Percentiles rank a stretch among this genome's conserved stretches.
These are phyloP conservation scores for Syrrhaptes paradoxus DNA, from an alignment of 2,113 vertebrate species.

Conservation along the genomic window DNA sequence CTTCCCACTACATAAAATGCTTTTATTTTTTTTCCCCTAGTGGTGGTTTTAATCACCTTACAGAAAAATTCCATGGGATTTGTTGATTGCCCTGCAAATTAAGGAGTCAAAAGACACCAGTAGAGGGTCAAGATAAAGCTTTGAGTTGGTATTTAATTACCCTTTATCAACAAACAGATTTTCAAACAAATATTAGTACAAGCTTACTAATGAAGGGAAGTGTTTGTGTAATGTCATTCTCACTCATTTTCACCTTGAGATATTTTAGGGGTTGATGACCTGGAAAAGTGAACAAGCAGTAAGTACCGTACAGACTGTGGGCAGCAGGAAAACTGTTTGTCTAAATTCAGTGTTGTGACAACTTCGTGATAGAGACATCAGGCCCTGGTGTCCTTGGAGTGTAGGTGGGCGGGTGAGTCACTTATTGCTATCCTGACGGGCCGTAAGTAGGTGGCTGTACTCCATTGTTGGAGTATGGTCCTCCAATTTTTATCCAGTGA, in stretches of 20 bases:
- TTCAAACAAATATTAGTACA: conserved; percentile 34
- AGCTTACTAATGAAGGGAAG: conserved; percentile 12
- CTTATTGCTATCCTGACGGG: conserved; percentile 22
- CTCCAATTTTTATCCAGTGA: conserved; percentile 42
- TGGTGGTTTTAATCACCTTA: not conserved
- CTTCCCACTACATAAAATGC: not conserved
- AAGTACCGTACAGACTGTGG: conserved; percentile 12
- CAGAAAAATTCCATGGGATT: not conserved
- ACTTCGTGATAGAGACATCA: not conserved
- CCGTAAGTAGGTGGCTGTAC: conserved; percentile 49
- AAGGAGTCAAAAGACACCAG: not conserved
- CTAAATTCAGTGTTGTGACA: conserved; percentile 48
- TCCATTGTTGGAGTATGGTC: not conserved
- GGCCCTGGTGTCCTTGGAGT: conserved; percentile 8
- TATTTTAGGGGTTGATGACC: conserved; percentile 41
- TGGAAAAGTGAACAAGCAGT: conserved; percentile 28
- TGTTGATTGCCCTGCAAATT: not conserved
- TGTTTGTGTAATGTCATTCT: not conserved
- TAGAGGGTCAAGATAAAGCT: not conserved
- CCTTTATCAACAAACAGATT: conserved; percentile 33
- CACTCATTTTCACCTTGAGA: conserved; percentile 48
- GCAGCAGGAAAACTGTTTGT: conserved; percentile 44
- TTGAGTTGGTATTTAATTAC: conserved; percentile 22
- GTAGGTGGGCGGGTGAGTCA: conserved; percentile 48
- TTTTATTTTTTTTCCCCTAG: not conserved